Conservation (phyloP, 1,140 invertebrate genomes). For the Calosoma granatense region DNA sequence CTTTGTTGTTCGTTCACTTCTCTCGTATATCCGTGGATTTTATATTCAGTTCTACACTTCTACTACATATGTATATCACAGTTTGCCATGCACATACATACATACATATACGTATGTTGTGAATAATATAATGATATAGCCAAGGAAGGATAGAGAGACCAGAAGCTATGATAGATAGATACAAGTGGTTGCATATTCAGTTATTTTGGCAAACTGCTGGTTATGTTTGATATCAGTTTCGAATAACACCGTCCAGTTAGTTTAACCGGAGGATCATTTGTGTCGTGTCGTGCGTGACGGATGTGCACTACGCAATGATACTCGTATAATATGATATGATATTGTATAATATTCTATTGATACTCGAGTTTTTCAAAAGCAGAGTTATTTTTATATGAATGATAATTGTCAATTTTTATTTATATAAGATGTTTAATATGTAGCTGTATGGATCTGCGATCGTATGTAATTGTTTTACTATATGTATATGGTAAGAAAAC, state of each 20-base stretch:
- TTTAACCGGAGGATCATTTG: not conserved
- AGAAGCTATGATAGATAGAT: not conserved
- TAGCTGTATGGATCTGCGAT: not conserved
- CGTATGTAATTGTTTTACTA: not conserved
- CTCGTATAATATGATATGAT: not conserved
- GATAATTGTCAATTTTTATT: constrained; percentile 9
- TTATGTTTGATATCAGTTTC: not conserved
- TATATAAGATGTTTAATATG: constrained; percentile 5
- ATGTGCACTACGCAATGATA: too few species aligned
- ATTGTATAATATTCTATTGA: constrained; percentile 2
- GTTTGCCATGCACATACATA: not conserved
- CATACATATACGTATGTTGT: not conserved
- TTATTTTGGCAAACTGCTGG: not conserved
- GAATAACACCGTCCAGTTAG: constrained; percentile 5
- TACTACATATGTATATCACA: not conserved
- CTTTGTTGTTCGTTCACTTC: too few species aligned
- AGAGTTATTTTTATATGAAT: constrained; percentile 9
- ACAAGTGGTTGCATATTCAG: too few species aligned
- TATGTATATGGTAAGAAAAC: not conserved
- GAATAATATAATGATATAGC: not conserved
- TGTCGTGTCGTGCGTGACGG: too few species aligned
- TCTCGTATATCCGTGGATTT: too few species aligned
- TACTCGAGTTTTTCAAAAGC: constrained; percentile 7
- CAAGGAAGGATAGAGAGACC: not conserved
- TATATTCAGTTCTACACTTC: not conserved